Base-by-base conservation (phyloP, 2,888 invertebrate genomes). In the Scaptomyza tumidula region DNA sequence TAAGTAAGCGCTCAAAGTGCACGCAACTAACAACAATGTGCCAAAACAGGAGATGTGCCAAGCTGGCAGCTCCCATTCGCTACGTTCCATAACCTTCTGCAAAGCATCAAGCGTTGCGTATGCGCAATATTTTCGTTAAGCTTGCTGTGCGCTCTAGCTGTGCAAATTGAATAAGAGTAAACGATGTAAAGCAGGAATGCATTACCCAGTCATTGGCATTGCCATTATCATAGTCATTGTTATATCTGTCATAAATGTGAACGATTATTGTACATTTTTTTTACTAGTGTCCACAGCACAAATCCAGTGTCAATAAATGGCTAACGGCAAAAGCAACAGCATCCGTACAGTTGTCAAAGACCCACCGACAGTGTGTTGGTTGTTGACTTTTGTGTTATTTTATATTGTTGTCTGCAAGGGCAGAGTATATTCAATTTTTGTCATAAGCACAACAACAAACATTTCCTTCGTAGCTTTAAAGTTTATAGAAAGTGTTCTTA, bases 261-360 rank as follows among this genome's bases (percentile, higher is more conserved):
- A 57, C 54, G 19, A 65, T 52, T 66, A 65, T 46, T 64, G 43
- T 71, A 46, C 60, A 48, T 24, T 69, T 70, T 69, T 70, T 67
- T 62, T 71, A 61, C 62, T 61, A 59, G 64, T 78, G 64, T 71
- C 74, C 75, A 53, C 37, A 69, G 41, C 53, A 65, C 50, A 67
- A 73, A 80, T 71, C 73, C 78, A 80, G 76, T 78, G 88, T 86
- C 84, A 86, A 86, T 86, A 84, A 87, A 83, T 33, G 60, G 43
- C 68, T 14, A 66, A 44, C 52, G 60, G 66, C n/a, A 65, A 65
- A 48, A 70, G 46, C 49, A n/a, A 29, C 9, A 41, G 27, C 58
- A 46, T 45, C 16, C 48, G 14, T 31, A 6, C 19, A 10, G 19
- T 19, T 33, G 35, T 41, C 33, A 19, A 46, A 24, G 16, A 46